These are phyloP conservation scores for Congeria kusceri DNA, from an alignment of 2,888 invertebrate genomes.

Conservation along the genomic window DNA sequence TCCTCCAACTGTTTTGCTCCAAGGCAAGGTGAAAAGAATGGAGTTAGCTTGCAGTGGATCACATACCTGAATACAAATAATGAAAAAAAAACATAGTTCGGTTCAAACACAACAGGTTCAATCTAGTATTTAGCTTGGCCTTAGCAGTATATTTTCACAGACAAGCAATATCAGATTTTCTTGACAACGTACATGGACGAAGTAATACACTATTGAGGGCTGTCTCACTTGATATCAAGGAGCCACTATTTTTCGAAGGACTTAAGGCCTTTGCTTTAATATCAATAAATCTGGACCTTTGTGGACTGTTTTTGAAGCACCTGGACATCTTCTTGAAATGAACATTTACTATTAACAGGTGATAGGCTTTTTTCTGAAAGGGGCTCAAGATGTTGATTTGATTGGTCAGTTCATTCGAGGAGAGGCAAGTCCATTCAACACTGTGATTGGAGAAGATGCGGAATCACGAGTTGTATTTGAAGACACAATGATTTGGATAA, in stretches of 20 bases:
- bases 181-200: no score
- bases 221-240: conserved; percentile 25
- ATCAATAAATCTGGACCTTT: conserved; percentile 20
- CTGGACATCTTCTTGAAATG: conserved; percentile 29
- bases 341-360: conserved; percentile 15
- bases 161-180: no score
- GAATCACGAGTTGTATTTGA: neutral
- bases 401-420: no score
- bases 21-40: conserved; percentile 53
- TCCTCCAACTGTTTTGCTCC: conserved; percentile 41
- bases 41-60: conserved; percentile 37
- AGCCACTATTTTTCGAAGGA: conserved; percentile 17
- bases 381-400: no score
- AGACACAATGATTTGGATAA: neutral
- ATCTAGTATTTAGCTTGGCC: conserved; percentile 17
- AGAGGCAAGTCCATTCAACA: no score
- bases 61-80: conserved; percentile 31
- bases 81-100: conserved; percentile 9
- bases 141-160: conserved; percentile 14
- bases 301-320: conserved; percentile 24
- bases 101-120: no score
- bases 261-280: conserved; percentile 21
- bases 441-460: conserved; percentile 11
- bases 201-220: conserved; percentile 21
- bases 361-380: neutral